Evolutionary conservation across 2,797 vertebrate species (phyloP).

Genomic region (Melanotaenia nigrans): DNA sequence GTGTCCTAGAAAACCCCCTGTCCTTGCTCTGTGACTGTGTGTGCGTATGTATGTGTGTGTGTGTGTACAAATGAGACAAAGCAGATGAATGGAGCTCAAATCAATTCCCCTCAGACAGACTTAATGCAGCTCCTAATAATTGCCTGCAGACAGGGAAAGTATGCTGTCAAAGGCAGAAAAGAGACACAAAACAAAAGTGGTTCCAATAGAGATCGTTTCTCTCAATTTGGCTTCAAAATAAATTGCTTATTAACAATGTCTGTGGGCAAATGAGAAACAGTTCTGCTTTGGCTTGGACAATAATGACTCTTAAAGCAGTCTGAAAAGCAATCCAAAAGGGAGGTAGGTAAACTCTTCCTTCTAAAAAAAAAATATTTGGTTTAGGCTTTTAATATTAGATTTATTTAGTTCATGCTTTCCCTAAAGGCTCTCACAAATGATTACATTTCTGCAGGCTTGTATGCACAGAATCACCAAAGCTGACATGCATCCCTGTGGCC

Average conservation of each 20-base stretch:
- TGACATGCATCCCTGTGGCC: not conserved
- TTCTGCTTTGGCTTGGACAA: slow-evolving; percentile 51
- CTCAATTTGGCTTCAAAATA: slow-evolving; percentile 74
- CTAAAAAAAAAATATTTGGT: slow-evolving; percentile 45
- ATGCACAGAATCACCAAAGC: slow-evolving; percentile 10
- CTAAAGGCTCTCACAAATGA: slow-evolving; percentile 13
- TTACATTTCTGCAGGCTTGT: slow-evolving; percentile 22
- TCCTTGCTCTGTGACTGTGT: slow-evolving; percentile 62
- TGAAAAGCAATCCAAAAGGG: slow-evolving; percentile 43
- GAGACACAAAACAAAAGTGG: slow-evolving; percentile 71
- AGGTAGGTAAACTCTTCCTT: slow-evolving; percentile 43
- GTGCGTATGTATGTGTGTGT: slow-evolving; percentile 39
- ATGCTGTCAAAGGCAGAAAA: slow-evolving; percentile 69
- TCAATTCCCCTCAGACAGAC: slow-evolving; percentile 79
- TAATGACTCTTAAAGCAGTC: slow-evolving; percentile 60
- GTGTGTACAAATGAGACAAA: slow-evolving; percentile 72
- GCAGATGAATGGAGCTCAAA: slow-evolving; percentile 81
- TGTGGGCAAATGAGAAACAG: slow-evolving; percentile 59
- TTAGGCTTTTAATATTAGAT: slow-evolving; percentile 43
- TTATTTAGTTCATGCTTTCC: slow-evolving; percentile 13
- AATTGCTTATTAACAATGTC: slow-evolving; percentile 75
- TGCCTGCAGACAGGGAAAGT: slow-evolving; percentile 75
- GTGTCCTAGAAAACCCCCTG: slow-evolving; percentile 70
- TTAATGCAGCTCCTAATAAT: slow-evolving; percentile 82
- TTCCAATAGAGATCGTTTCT: slow-evolving; percentile 60